A percentile compares a stretch with the other conserved stretches of the same genome.
Evolutionary conservation across 2,113 vertebrate species (phyloP).

Genomic region (Hippocampus mohnikei): DNA sequence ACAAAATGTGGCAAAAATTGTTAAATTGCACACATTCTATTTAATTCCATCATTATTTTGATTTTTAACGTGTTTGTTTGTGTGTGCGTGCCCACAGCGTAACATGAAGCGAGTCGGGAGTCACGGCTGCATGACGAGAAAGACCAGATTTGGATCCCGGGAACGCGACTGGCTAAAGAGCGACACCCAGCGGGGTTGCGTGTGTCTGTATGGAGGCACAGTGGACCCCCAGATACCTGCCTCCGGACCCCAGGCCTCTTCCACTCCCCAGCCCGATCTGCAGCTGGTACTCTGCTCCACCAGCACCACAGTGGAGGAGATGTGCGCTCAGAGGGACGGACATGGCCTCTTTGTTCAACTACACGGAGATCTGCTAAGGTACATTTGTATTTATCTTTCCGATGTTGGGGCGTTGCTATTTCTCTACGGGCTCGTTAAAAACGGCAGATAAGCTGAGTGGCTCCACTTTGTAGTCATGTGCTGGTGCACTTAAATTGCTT

Average conservation of each 20-base stretch:
- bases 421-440: slow-evolving; percentile 3
- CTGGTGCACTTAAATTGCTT: slow-evolving; percentile 9
- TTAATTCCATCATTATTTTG: background rate
- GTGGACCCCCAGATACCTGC: slow-evolving; percentile 59
- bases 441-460: slow-evolving; percentile 11
- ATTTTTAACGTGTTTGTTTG: slow-evolving; percentile 2
- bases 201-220: slow-evolving; percentile 81
- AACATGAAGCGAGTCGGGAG: slow-evolving; percentile 88
- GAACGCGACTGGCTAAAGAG: slow-evolving; percentile 90
- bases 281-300: slow-evolving; percentile 89
- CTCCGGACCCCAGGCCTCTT: slow-evolving; percentile 63
- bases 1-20: background rate
- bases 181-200: slow-evolving; percentile 82
- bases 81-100: slow-evolving; percentile 70
- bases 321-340: slow-evolving; percentile 80
- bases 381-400: slow-evolving; percentile 26
- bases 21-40: background rate
- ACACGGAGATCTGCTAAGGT: slow-evolving; percentile 93
- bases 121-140: slow-evolving; percentile 80
- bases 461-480: slow-evolving; percentile 22
- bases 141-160: slow-evolving; percentile 83
- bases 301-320: slow-evolving; percentile 82
- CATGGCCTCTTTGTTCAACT: slow-evolving; percentile 85
- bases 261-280: slow-evolving; percentile 76
- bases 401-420: background rate